A percentile compares a stretch with the other conserved stretches of the same genome.
Conservation (phyloP, 2,797 vertebrate species). For the Gambelia wislizenii region DNA sequence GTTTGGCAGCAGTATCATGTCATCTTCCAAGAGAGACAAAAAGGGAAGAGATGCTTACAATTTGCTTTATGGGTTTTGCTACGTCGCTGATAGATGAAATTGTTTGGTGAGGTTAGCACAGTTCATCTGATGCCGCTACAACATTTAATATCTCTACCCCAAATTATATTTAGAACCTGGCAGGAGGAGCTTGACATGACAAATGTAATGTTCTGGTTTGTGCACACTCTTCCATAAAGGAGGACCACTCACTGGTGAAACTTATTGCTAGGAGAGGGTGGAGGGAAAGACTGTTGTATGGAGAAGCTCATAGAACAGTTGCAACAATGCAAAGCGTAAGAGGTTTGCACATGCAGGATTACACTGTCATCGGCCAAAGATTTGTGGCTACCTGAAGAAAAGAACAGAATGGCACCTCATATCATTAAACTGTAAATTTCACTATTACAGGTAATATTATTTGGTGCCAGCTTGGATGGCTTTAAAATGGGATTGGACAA, state of each 20-base stretch:
- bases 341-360: background rate
- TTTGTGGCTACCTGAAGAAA: too few relatives aligned
- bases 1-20: slow-evolving; percentile 60
- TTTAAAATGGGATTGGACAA: too few relatives aligned
- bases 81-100: slow-evolving; percentile 14
- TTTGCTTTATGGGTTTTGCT: slow-evolving; percentile 55
- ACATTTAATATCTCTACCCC: slow-evolving; percentile 10
- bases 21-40: slow-evolving; percentile 61
- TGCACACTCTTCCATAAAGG: background rate
- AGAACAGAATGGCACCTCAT: too few relatives aligned
- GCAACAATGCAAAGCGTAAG: background rate
- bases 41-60: slow-evolving; percentile 48
- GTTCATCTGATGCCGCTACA: slow-evolving; percentile 21
- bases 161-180: slow-evolving; percentile 3
- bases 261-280: background rate
- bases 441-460: too few relatives aligned
- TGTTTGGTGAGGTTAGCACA: background rate
- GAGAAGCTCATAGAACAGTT: background rate
- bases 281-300: background rate
- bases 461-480: too few relatives aligned
- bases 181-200: background rate
- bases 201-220: slow-evolving; percentile 19
- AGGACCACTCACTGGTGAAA: background rate
- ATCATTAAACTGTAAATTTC: too few relatives aligned
- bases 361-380: too few relatives aligned